Base-by-base conservation (phyloP, 2,888 invertebrate genomes). In the Ligdia adustata region DNA sequence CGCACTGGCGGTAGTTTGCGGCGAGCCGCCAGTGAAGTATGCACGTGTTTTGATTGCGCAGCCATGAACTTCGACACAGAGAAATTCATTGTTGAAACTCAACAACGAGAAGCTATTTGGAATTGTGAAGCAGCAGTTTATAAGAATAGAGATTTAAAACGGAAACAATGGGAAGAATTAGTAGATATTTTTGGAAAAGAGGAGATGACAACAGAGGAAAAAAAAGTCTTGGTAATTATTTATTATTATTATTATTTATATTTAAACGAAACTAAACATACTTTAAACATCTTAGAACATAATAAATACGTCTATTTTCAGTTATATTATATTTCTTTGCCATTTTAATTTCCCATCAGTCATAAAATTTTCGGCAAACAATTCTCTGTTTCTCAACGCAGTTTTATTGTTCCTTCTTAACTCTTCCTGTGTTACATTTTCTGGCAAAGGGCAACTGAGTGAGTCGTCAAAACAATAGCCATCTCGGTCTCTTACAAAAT, bases 381-480 rank as follows among this genome's bases (percentile, higher is more conserved):
- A 56, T 54, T 59, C 46, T 54, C 59, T 27, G 35, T 56, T 54
- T 52, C 56, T 42, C 39, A 56, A 53, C 16, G 51, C 56, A 55
- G 49, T 55, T 52, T 31, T 53, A 54, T 55, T 34, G 43, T 55
- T 57, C 37, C 52, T 54, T 20, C 49, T 31, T 33, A 49, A 33
- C 6, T 44, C 38, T 38, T 50, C 47, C 31, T 45, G 57, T 33
- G 49, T 33, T 28, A 57, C 38, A 32, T 27, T 50, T 44, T 52
- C 52, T 31, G 56, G 33, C 44, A 58, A 34, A 33, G 57, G 56
- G 40, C 40, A 38, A 57, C 32, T 57, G 24, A 59, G 38, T 40
- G 57, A 57, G 57, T 57, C 55, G 27, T 46, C 47, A 37, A 57
- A 60, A 60, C 34, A 56, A 58, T 57, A 57, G 4, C 59, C 60